Base-by-base conservation (phyloP, 1,140 invertebrate species). In the Phthorimaea operculella region DNA sequence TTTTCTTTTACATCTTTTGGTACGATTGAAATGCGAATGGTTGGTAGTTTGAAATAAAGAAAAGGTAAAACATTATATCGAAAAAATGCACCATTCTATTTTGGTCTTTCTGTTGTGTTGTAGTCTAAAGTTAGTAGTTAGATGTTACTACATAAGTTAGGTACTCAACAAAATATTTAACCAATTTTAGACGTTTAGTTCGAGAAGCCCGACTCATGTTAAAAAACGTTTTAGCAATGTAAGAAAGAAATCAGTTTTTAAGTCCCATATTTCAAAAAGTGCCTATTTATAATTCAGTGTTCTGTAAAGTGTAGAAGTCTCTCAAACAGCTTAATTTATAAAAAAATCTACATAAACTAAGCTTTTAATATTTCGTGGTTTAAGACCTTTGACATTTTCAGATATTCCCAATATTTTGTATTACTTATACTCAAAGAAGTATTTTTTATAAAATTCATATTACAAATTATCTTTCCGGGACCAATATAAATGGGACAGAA, bases 131-230 rank as follows among this genome's bases (percentile, higher is more conserved):
- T 2, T 28, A 28, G 21, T n/a, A n/a, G n/a, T n/a, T n/a, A n/a
- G n/a, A n/a, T n/a, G n/a, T n/a, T n/a, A n/a, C n/a, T n/a, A n/a
- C n/a, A n/a, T n/a, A n/a, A n/a, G n/a, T 28, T 6, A 28, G 21
- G n/a, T n/a, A 34, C 11, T 34, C 33, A 12, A 39, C n/a, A 5
- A 39, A n/a, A 12, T 39, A 39, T n/a, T 39, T 39, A 39, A 39
- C 10, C 36, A n/a, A n/a, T 39, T 3, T 39, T 39, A 39, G 8
- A 12, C 36, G 6, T 12, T 39, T 39, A 2, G 44, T 47, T 5
- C n/a, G n/a, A 57, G 70, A 64, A 77, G 77, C 79, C 79, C 79
- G 79, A 79, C 79, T 82, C 79, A 77, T 63, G 60, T 60, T 68
- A 59, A 62, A 47, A 47, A 47, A 49, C 44, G 33, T 11, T 28